phyloP scores from a whole-genome alignment of 1,140 invertebrate species.

The Rhagoletis pomonella region DNA sequence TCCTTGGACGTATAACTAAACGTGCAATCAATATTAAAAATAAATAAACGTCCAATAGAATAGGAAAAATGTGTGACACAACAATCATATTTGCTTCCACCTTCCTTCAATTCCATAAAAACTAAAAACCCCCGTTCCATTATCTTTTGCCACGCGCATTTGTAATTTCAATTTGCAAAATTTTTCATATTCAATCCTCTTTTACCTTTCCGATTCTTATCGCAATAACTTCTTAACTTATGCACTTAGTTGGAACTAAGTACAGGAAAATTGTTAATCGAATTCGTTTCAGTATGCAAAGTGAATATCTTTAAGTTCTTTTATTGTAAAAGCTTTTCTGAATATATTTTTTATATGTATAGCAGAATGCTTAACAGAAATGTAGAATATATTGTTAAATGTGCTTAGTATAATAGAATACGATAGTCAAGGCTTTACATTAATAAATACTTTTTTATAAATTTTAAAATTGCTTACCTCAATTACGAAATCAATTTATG shows the following conservation, averaged over 20 bases:
- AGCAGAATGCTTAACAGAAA: neutral
- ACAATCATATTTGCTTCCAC: neutral
- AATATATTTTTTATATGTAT: slow-evolving; percentile 3
- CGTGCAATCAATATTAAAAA: slow-evolving; percentile 81
- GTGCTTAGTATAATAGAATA: slow-evolving; percentile 40
- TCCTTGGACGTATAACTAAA: slow-evolving; percentile 86
- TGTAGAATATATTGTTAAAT: slow-evolving; percentile 42
- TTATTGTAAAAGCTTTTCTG: neutral
- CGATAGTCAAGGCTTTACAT: slow-evolving; percentile 15
- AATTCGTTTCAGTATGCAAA: neutral
- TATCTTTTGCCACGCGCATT: neutral
- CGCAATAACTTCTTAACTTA: too few species aligned
- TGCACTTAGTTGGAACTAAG: neutral
- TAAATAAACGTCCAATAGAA: slow-evolving; percentile 63
- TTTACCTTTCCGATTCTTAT: too few species aligned
- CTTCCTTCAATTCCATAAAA: neutral
- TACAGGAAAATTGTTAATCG: neutral
- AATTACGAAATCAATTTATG: too few species aligned
- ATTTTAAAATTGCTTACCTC: neutral
- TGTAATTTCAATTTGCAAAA: neutral
- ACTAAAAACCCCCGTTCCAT: neutral
- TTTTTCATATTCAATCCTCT: neutral
- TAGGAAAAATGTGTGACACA: neutral
- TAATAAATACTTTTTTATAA: slow-evolving; percentile 41
- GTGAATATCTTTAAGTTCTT: neutral